Evolutionary conservation across 1,140 invertebrate species (phyloP), one percentile per base, ranked within the genome.

Genomic region (Drosophila tani): DNA sequence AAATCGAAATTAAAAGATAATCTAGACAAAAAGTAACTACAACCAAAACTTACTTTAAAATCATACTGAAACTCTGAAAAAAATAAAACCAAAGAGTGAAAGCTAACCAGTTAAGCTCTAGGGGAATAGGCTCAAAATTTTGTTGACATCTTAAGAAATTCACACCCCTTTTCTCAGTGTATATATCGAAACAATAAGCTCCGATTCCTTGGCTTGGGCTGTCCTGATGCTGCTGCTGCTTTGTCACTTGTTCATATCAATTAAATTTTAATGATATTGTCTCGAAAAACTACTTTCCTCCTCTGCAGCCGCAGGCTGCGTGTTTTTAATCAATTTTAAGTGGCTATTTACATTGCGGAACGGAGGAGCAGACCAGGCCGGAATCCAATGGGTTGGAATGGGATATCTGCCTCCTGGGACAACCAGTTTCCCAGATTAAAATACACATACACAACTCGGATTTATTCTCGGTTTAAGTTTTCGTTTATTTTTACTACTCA

Each of bases 271-370:
- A 88, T 88, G 85, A 88, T 90, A 88, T 81, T 90, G 85, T 87
- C 57, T 49, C 21, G 62, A 47, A 59, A 62, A 59, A 41, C 58
- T 21, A 51, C 66, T 43, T 40, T 46, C 56, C 49, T 56, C 43
- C 41, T 43, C 27, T 41, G 70, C n/a, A 15, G 77, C 84, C 73
- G 53, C 66, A 27, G 58, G 66, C 70, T 57, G 67, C 86, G 74
- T 90, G 85, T 82, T 90, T 90, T 90, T 90, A 90, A 90, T 90
- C 85, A 90, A 90, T 90, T 90, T 90, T 90, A 85, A 90, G 78
- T 82, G 86, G 79, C 69, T 83, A 85, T 90, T 90, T 90, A 88
- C 85, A 64, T 85, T 77, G 46, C 49, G 38, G 58, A 60, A 19
- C 53, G 12, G 45, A n/a, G 64, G 66, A 57, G 40, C 21, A 38